These are phyloP conservation scores for Paradisaea rubra DNA, from an alignment of 2,113 vertebrate species.

Conservation along the genomic window DNA sequence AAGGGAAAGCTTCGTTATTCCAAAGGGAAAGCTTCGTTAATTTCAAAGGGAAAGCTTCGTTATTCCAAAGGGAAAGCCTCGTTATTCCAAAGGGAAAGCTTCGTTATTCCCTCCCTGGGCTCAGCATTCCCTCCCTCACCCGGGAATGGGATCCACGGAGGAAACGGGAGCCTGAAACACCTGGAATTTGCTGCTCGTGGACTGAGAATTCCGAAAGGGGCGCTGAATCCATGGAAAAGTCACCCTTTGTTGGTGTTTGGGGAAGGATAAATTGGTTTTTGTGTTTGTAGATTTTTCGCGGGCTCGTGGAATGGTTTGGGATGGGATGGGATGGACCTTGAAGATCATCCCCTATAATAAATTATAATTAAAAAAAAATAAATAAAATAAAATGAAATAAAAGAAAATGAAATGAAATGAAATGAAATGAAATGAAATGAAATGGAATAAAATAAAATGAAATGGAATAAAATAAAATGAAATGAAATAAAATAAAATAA, in stretches of 20 bases:
- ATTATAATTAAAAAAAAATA: too few relatives aligned
- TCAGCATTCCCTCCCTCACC: background rate
- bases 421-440: too few relatives aligned
- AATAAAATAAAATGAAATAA: too few relatives aligned
- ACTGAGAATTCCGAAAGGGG: fast-evolving
- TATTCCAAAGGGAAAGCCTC: too few relatives aligned
- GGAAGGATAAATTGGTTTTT: background rate
- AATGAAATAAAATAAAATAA: too few relatives aligned
- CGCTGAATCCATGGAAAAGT: fast-evolving
- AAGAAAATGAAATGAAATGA: too few relatives aligned
- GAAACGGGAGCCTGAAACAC: background rate
- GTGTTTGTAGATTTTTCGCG: fast-evolving
- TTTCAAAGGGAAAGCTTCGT: too few relatives aligned
- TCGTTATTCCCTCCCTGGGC: background rate
- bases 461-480: too few relatives aligned
- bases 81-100: background rate
- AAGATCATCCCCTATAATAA: too few relatives aligned
- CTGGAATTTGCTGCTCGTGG: fast-evolving
- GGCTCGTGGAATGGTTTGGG: background rate
- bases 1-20: too few relatives aligned
- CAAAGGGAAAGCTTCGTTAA: too few relatives aligned
- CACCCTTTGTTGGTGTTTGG: fast-evolving
- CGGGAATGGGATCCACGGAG: background rate
- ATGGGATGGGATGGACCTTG: background rate
- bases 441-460: too few relatives aligned